Conservation (phyloP, 2,797 vertebrate genomes). For the Anableps anableps region DNA sequence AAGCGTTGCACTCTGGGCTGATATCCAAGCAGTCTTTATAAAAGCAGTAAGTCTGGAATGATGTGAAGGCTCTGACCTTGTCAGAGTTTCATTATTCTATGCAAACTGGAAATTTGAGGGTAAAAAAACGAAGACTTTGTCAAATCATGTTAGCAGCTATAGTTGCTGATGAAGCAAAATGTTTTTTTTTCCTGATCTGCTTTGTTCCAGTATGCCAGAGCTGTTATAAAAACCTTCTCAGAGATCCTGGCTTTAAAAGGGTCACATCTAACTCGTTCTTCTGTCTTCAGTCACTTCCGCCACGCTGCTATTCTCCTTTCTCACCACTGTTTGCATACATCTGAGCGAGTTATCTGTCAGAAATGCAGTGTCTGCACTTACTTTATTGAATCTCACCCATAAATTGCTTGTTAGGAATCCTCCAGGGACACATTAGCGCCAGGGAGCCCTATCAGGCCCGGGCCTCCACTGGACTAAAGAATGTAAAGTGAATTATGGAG, state of each 20-base stretch:
- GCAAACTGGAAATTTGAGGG: too few species aligned
- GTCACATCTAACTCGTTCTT: slow-evolving; percentile 37
- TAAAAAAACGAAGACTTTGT: neutral
- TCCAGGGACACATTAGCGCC: slow-evolving; percentile 36
- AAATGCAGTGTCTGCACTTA: slow-evolving; percentile 52
- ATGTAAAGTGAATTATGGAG: slow-evolving; percentile 43
- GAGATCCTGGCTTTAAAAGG: slow-evolving; percentile 2
- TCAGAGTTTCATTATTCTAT: neutral
- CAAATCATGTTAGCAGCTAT: neutral
- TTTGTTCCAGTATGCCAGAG: neutral
- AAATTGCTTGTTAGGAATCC: slow-evolving; percentile 69
- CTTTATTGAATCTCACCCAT: slow-evolving; percentile 58
- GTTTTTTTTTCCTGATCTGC: neutral
- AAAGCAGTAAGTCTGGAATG: neutral
- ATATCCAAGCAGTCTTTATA: too few species aligned
- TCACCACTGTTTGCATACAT: slow-evolving; percentile 51
- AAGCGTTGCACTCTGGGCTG: neutral
- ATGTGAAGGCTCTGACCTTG: neutral
- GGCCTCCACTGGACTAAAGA: neutral
- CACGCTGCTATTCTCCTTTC: slow-evolving; percentile 19
- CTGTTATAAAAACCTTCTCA: neutral
- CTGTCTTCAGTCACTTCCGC: slow-evolving; percentile 33
- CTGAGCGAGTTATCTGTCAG: slow-evolving; percentile 49
- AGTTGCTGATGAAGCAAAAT: neutral
- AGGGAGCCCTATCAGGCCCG: slow-evolving; percentile 18